phyloP scores from a whole-genome alignment of 2,113 vertebrate genomes.

The Cebidichthys violaceus region DNA sequence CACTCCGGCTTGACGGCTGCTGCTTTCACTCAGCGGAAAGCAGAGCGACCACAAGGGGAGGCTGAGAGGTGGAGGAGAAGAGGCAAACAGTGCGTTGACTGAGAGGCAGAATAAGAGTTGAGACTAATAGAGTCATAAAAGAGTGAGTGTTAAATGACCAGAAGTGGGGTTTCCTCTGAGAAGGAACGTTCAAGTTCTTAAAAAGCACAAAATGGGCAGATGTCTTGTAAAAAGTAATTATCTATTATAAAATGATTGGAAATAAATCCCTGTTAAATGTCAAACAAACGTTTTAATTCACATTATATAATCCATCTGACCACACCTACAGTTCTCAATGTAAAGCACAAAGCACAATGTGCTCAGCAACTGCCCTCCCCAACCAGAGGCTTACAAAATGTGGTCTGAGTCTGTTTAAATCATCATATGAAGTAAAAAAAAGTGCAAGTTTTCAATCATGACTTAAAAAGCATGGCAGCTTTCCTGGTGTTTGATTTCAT shows the following conservation, averaged over 20 bases:
- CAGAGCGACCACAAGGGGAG: neutral
- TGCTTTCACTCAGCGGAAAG: conserved; percentile 68
- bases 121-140: neutral
- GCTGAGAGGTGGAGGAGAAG: neutral
- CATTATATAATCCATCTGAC: conserved; percentile 2
- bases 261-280: neutral
- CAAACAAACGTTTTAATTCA: neutral
- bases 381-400: neutral
- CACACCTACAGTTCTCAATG: neutral
- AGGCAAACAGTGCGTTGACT: neutral
- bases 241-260: neutral
- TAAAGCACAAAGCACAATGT: neutral
- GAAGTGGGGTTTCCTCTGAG: neutral
- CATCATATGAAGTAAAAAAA: too few relatives aligned
- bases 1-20: conserved; percentile 68
- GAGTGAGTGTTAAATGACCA: neutral
- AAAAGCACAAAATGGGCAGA: neutral
- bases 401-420: neutral
- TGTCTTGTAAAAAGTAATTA: neutral
- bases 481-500: neutral
- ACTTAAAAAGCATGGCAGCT: neutral
- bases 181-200: neutral
- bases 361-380: conserved; percentile 11
- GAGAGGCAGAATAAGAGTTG: neutral
- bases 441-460: neutral